A percentile compares a stretch with the other conserved stretches of the same genome.
phyloP scores from a whole-genome alignment of 2,797 vertebrate genomes.

The Anguilla marmorata region DNA sequence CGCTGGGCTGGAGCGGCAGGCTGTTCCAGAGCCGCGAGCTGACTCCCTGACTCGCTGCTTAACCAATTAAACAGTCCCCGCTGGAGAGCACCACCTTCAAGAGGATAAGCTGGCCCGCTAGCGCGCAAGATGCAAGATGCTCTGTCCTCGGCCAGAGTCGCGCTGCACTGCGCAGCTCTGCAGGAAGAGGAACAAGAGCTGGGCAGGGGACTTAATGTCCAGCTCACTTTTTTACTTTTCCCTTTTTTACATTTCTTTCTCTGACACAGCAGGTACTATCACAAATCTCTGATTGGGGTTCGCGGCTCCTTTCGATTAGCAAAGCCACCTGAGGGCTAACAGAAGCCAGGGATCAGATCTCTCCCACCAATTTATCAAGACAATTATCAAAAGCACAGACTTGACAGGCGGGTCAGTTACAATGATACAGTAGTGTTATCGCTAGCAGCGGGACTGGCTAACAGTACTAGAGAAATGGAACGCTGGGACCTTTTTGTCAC shows the following conservation, averaged over 20 bases:
- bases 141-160: slow-evolving; percentile 42
- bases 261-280: not conserved
- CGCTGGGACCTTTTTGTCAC: not conserved
- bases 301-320: not conserved
- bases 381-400: not conserved
- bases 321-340: not conserved
- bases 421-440: not conserved
- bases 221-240: not conserved
- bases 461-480: not conserved
- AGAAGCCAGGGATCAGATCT: not conserved
- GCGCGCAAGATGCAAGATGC: slow-evolving; percentile 29
- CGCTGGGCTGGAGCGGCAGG: not conserved
- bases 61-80: slow-evolving; percentile 63
- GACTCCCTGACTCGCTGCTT: slow-evolving; percentile 52
- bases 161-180: not conserved
- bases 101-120: slow-evolving; percentile 51
- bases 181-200: not conserved
- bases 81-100: slow-evolving; percentile 49
- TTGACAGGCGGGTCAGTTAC: not conserved
- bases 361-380: not conserved
- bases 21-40: slow-evolving; percentile 8
- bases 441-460: not conserved
- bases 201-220: not conserved
- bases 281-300: not conserved
- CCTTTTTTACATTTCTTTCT: not conserved